These are phyloP conservation scores for Heliothis subflexa DNA, from an alignment of 1,140 invertebrate genomes.

Conservation along the genomic window DNA sequence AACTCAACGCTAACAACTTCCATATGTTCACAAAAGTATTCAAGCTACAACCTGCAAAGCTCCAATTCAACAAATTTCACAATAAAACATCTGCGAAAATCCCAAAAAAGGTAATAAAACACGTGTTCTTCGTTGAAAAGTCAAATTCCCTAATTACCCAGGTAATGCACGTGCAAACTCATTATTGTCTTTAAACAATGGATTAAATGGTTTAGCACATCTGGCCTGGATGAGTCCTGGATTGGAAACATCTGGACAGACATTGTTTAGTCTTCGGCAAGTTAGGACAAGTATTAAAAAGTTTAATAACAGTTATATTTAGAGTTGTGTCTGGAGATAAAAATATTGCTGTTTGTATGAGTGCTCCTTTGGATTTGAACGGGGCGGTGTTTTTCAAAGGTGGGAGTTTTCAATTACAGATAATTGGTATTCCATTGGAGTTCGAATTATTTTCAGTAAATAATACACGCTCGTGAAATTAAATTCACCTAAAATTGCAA, in stretches of 20 bases:
- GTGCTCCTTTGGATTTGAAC: background rate
- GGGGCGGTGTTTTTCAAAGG: too few species aligned
- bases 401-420: too few species aligned
- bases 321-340: background rate
- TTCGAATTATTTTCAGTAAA: background rate
- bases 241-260: slow-evolving; percentile 9
- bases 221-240: slow-evolving; percentile 8
- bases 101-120: background rate
- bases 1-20: background rate
- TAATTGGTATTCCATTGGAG: too few species aligned
- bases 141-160: background rate
- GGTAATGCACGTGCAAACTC: slow-evolving; percentile 23
- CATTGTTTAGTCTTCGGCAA: slow-evolving; percentile 33
- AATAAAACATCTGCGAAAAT: slow-evolving; percentile 24
- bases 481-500: too few species aligned
- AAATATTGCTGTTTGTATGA: background rate
- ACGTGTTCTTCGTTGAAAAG: slow-evolving; percentile 8
- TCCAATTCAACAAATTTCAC: background rate
- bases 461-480: background rate
- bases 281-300: slow-evolving; percentile 17
- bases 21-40: background rate
- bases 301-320: slow-evolving; percentile 4
- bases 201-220: slow-evolving; percentile 18
- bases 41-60: background rate
- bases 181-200: slow-evolving; percentile 10